Conservation (phyloP, 2,888 invertebrate genomes). For the Chouioia cunea region DNA sequence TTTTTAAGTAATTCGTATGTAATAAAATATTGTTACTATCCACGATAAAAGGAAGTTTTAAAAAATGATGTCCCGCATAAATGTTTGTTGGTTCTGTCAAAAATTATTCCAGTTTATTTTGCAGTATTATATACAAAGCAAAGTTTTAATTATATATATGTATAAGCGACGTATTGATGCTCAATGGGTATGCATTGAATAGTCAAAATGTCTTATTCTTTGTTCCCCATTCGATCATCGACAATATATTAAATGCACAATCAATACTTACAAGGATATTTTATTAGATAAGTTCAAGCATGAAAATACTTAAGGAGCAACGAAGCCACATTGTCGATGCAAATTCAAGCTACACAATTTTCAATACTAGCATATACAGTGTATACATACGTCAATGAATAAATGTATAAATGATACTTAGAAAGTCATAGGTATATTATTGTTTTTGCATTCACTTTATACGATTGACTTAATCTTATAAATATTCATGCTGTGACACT, state of each 20-base stretch:
- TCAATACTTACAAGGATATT: conserved; percentile 11
- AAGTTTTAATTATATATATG: neutral
- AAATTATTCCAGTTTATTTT: no score
- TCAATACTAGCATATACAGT: conserved; percentile 2
- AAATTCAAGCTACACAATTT: conserved; percentile 39
- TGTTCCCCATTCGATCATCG: conserved; percentile 15
- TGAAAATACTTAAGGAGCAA: conserved; percentile 45
- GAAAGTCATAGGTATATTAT: neutral
- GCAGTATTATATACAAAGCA: neutral
- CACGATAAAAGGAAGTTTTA: no score
- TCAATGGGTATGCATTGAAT: conserved; percentile 12
- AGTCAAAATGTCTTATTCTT: conserved; percentile 1
- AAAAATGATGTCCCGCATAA: no score
- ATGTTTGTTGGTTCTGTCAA: no score
- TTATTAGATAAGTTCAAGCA: neutral
- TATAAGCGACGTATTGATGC: conserved; percentile 6
- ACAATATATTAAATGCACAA: conserved; percentile 13
- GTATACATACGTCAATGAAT: conserved; percentile 19
- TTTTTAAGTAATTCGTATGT: no score
- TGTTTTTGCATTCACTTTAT: conserved; percentile 19
- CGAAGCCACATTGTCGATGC: conserved; percentile 51
- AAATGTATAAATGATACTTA: conserved; percentile 7
- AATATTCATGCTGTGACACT: conserved; percentile 24
- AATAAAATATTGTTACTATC: no score
- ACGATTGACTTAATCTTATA: conserved; percentile 7